Base-by-base conservation (phyloP, 2,113 vertebrate species). In the Origma solitaria region DNA sequence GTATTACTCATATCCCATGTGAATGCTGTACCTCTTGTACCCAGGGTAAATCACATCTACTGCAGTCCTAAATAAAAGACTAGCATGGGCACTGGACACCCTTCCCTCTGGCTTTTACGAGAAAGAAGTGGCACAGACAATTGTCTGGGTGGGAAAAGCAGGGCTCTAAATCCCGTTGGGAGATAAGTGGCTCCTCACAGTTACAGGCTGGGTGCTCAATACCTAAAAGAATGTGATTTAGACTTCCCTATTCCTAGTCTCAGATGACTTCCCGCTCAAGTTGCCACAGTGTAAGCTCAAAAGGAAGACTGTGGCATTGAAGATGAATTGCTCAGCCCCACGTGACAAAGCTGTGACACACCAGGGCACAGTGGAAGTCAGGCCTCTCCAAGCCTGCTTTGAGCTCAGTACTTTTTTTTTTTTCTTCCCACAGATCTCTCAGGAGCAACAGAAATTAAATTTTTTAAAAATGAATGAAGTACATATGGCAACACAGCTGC, bases 401-500 rank as follows among this genome's bases (percentile, higher is more conserved):
- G 49, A 85, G 37, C 54, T 91, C 62, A 72, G 66, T 38, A 28
- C 22, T n/a, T 10, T 40, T 40, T 71, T 72, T 79, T 82, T 91
- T 16, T 40, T 24, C 28, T 60, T 76, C 42, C 49, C 35, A 44
- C 18, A 86, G 64, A 62, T 78, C 54, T 66, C 78, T 91, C 82
- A 80, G 7, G 31, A 82, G 58, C 62, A 90, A 80, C 66, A 94
- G 61, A 91, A 92, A 82, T 72, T 73, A 88, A 11, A 33, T 80
- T 87, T 95, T 73, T 71, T 0, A 76, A 84, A 95, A 94, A 94
- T 85, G 54, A 90, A 94, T 90, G 83, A 95, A 80, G 51, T 92
- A 75, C 93, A 94, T 94, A 94, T 95, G 95, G 90, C 70, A 88
- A 93, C 86, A 86, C 95, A 96, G 75, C 75, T 96, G 91, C 57